A percentile compares a stretch with the other conserved stretches of the same genome.
These are phyloP conservation scores for Calypte anna DNA, from an alignment of 2,113 vertebrate species.

Conservation along the genomic window DNA sequence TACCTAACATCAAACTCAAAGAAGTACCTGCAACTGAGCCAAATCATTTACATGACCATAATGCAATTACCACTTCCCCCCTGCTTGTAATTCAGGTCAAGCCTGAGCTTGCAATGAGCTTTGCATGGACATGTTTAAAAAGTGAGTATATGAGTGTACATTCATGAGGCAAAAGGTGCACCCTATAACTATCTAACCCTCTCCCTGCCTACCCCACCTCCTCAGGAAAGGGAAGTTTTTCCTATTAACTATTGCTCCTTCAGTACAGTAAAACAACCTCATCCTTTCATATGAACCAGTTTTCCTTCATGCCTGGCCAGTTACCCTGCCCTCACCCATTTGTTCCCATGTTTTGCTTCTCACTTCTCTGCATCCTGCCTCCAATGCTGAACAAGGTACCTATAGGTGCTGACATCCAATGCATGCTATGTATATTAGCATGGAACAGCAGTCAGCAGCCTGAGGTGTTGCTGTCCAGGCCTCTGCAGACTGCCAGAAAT, in stretches of 20 bases:
- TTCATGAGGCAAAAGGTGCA: not conserved
- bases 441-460: not conserved
- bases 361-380: not conserved
- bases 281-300: not conserved
- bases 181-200: rapidly evolving
- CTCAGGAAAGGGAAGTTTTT: not conserved
- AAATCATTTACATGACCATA: slow-evolving; percentile 4
- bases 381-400: not conserved
- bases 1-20: not conserved
- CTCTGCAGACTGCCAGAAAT: not conserved
- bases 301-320: not conserved
- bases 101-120: not conserved
- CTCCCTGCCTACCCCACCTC: not conserved
- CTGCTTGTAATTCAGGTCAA: not conserved
- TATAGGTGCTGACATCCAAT: not conserved
- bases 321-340: not conserved
- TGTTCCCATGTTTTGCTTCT: not conserved
- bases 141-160: not conserved
- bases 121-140: not conserved
- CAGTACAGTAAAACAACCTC: not conserved
- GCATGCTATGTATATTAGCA: not conserved
- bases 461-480: not conserved
- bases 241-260: not conserved
- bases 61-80: not conserved
- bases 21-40: not conserved